Conservation (phyloP, 1,140 invertebrate genomes). For the Ostrea denselamellosa region DNA sequence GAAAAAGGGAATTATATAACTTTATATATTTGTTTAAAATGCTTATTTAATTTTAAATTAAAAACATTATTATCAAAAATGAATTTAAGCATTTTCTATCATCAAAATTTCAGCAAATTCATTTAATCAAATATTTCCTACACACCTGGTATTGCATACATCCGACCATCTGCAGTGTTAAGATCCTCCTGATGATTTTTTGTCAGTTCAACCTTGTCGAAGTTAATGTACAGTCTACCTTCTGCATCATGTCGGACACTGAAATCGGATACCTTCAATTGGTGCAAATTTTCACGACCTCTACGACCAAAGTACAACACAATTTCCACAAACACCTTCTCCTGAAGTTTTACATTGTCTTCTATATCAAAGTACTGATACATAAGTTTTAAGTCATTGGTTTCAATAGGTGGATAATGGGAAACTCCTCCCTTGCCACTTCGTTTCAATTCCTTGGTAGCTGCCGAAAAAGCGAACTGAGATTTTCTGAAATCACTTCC, state of each 20-base stretch:
- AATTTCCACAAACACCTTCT: constrained; percentile 51
- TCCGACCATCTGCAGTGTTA: constrained; percentile 33
- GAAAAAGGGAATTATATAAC: neutral
- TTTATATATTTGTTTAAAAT: too few species aligned
- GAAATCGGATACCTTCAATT: constrained; percentile 38
- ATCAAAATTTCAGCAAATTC: neutral
- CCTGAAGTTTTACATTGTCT: constrained; percentile 31
- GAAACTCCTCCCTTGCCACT: constrained; percentile 9
- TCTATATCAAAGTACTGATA: constrained; percentile 45
- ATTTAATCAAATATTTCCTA: neutral
- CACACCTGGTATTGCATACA: constrained; percentile 42
- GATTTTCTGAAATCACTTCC: constrained; percentile 36
- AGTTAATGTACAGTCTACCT: neutral
- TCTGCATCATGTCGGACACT: constrained; percentile 2
- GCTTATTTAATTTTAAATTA: too few species aligned
- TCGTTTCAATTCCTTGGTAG: constrained; percentile 5
- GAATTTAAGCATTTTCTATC: neutral
- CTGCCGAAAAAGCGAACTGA: neutral
- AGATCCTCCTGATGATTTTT: constrained; percentile 27
- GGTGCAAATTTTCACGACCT: constrained; percentile 42
- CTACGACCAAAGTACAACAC: constrained; percentile 46
- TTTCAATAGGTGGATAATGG: constrained; percentile 43
- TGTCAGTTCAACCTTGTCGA: constrained; percentile 28
- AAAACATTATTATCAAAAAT: too few species aligned
- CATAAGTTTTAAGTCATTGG: constrained; percentile 33